A percentile compares a stretch with the other conserved stretches of the same genome.
Evolutionary conservation across 2,113 vertebrate species (phyloP).

Genomic region (Anarhynchus alexandrinus): DNA sequence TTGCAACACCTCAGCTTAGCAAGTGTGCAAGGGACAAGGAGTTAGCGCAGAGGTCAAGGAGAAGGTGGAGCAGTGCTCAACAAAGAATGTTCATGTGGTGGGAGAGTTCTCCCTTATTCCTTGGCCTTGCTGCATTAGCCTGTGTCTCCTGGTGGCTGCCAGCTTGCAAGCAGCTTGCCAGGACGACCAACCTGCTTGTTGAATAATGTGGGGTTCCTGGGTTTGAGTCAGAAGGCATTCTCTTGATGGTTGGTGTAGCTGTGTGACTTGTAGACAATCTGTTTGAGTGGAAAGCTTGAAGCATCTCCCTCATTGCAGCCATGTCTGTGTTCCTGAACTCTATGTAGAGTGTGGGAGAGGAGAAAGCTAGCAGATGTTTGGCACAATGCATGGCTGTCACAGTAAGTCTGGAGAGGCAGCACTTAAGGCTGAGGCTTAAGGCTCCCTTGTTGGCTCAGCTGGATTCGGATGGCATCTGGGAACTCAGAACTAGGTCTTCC

Average conservation of each 20-base stretch:
- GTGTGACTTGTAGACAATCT: neutral
- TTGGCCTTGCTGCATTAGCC: neutral
- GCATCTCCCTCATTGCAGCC: accelerated
- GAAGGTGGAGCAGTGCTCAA: neutral
- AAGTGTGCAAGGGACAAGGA: neutral
- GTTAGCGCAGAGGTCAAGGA: neutral
- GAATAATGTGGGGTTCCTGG: neutral
- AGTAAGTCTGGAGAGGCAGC: neutral
- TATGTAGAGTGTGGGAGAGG: neutral
- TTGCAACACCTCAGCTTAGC: neutral
- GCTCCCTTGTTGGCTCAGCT: neutral
- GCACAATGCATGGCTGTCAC: neutral
- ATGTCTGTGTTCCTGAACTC: neutral
- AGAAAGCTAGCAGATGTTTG: neutral
- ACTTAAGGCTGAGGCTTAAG: neutral
- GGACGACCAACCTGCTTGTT: neutral
- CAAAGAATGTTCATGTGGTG: neutral
- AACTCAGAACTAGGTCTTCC: neutral
- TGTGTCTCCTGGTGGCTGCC: neutral
- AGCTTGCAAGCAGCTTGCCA: neutral
- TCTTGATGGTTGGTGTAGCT: neutral
- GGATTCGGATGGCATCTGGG: accelerated
- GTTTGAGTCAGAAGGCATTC: neutral
- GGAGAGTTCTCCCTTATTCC: neutral
- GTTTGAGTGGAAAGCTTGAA: neutral